phyloP scores from a whole-genome alignment of 2,113 vertebrate genomes.

The Tympanuchus pallidicinctus region DNA sequence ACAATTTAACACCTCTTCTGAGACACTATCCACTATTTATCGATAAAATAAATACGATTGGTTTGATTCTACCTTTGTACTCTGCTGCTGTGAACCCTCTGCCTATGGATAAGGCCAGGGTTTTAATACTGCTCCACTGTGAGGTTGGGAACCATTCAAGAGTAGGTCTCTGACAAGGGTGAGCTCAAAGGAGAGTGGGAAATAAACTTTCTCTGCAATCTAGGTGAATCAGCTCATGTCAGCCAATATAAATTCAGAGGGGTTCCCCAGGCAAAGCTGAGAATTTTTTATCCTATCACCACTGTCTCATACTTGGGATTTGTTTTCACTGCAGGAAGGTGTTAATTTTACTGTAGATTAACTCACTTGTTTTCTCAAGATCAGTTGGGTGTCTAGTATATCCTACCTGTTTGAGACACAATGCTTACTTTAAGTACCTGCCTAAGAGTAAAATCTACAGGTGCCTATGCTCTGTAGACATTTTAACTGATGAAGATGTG shows the following conservation, averaged over 20 bases:
- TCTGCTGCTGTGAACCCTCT: background rate
- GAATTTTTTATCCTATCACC: background rate
- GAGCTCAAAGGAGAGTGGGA: background rate
- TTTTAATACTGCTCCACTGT: background rate
- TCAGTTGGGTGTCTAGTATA: background rate
- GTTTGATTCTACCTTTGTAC: background rate
- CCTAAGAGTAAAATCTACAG: background rate
- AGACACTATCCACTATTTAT: background rate
- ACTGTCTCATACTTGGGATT: background rate
- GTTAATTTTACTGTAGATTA: background rate
- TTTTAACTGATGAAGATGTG: background rate
- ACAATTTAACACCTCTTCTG: background rate
- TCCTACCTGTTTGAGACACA: background rate
- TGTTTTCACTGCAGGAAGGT: background rate
- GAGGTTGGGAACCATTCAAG: background rate
- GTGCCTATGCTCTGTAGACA: background rate
- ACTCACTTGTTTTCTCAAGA: background rate
- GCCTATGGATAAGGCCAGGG: rapidly evolving
- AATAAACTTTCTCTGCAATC: background rate
- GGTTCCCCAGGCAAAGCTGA: background rate
- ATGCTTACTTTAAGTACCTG: background rate
- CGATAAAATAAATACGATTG: background rate
- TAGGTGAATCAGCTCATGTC: background rate
- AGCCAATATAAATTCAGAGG: background rate
- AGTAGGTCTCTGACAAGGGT: background rate